Evolutionary conservation across 2,888 invertebrate genomes (phyloP).

Genomic region (Eulithis testata): DNA sequence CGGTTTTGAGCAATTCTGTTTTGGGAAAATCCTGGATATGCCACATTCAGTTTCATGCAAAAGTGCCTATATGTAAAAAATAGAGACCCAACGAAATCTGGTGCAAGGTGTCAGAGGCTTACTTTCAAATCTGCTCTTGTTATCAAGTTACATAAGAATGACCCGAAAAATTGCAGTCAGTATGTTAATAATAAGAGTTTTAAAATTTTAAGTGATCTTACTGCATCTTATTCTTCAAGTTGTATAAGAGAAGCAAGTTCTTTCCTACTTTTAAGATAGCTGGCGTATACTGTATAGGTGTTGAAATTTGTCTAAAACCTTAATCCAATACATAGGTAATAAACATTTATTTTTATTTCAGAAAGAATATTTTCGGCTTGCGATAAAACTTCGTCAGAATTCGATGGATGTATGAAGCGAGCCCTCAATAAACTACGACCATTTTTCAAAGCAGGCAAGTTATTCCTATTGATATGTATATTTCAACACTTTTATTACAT

Average conservation of each 20-base stretch:
- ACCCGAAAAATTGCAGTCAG: conserved; percentile 22
- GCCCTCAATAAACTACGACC: conserved; percentile 89
- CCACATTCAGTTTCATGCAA: too few species aligned
- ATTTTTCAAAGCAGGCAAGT: conserved; percentile 88
- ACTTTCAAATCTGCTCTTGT: conserved; percentile 39
- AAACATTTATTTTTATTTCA: conserved; percentile 48
- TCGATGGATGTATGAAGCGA: conserved; percentile 89
- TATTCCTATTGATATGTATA: not conserved
- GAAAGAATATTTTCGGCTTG: conserved; percentile 85
- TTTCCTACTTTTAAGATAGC: not conserved
- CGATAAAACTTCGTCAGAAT: conserved; percentile 84
- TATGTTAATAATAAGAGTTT: conserved; percentile 4
- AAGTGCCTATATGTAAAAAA: too few species aligned
- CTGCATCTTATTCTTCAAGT: conserved; percentile 8
- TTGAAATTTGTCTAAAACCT: too few species aligned
- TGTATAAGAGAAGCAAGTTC: conserved; percentile 4
- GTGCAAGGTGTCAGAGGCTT: conserved; percentile 3
- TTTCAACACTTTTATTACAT: not conserved
- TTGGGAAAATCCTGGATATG: too few species aligned
- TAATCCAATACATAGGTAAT: too few species aligned
- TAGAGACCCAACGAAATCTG: not conserved
- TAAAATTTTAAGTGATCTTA: conserved; percentile 9
- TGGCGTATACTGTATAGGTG: not conserved
- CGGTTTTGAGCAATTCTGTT: too few species aligned
- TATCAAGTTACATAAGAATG: conserved; percentile 38